Evolutionary conservation across 2,888 invertebrate genomes (phyloP).

Genomic region (Leucoma salicis): DNA sequence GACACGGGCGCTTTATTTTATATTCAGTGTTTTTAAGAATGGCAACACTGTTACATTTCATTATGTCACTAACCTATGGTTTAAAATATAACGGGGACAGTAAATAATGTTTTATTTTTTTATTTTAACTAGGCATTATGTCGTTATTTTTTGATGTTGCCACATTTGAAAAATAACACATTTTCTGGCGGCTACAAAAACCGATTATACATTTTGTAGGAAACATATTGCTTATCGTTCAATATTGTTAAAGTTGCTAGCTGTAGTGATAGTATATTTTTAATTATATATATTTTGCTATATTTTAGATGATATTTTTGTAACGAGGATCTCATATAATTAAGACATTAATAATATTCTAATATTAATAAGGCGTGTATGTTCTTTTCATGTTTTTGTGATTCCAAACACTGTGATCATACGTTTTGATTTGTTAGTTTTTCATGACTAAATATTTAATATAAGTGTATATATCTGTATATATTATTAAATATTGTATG

Average conservation of each 20-base stretch:
- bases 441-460: slow-evolving; percentile 33
- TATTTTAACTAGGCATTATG: no score
- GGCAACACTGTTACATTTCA: no score
- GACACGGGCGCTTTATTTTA: slow-evolving; percentile 51
- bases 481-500: slow-evolving; percentile 45
- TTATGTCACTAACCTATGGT: no score
- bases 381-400: slow-evolving; percentile 41
- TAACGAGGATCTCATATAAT: slow-evolving; percentile 62
- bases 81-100: no score
- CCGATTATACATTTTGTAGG: slow-evolving; percentile 52
- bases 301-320: slow-evolving; percentile 69
- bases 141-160: no score
- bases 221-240: slow-evolving; percentile 74
- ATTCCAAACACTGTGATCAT: slow-evolving; percentile 71
- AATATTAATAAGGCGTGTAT: slow-evolving; percentile 27
- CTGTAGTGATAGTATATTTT: slow-evolving; percentile 60
- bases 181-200: slow-evolving; percentile 56
- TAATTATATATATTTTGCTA: slow-evolving; percentile 65
- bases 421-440: slow-evolving; percentile 40
- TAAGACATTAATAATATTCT: slow-evolving; percentile 43
- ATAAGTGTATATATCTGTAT: slow-evolving; percentile 39
- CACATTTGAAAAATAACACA: slow-evolving; percentile 21
- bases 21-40: slow-evolving; percentile 17
- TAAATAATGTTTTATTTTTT: no score
- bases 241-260: slow-evolving; percentile 75